Base-by-base conservation (phyloP, 2,113 vertebrate species). In the Lichenostomus cassidix region DNA sequence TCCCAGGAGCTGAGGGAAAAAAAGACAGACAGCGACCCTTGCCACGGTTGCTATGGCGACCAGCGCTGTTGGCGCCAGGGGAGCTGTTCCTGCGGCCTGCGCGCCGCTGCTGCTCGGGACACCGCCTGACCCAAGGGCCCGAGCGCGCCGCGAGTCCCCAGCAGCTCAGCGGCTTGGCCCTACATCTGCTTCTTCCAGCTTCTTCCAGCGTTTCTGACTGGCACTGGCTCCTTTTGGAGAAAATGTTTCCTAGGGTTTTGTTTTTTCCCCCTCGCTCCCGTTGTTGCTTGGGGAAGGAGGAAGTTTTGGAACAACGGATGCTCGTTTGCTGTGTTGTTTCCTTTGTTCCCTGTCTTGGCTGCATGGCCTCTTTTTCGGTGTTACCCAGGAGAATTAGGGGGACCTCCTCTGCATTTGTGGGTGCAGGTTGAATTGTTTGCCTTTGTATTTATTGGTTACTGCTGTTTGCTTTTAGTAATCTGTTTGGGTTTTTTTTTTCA, bases 331-430 rank as follows among this genome's bases (percentile, higher is more conserved):
- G 22, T 37, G 37, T 9, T 86, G 21, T 6, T 77, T 22, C 17
- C 33, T 59, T 52, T 27, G 17, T 31, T 3, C 37, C 28, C 15
- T 8, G 5, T 52, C 27, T 23, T 52, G 53, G 27, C 73, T 9
- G 1, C 18, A 15, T 27, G 22, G 37, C 6, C 17, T 13, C 6
- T 18, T 44, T 29, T 22, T 50, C 29, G 59, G 14, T 67, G 31
- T 18, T 68, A 21, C 37, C 17, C 0, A 1, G 31, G 14, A 37
- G 37, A 76, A 2, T 44, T 12, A 0, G 1, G 15, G 22, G 18
- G 46, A 44, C 22, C 14, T 52, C 14, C 22, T 86, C 44, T 31
- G 21, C 53, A 52, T 37, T 77, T 52, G 11, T 33, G 22, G 9
- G 11, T 44, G 37, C 50, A 21, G 25, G 25, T 77, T 76, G 31